Percentiles rank a stretch among this genome's conserved stretches.
These are phyloP conservation scores for Acleris laterana DNA, from an alignment of 2,888 invertebrate genomes.

Conservation along the genomic window DNA sequence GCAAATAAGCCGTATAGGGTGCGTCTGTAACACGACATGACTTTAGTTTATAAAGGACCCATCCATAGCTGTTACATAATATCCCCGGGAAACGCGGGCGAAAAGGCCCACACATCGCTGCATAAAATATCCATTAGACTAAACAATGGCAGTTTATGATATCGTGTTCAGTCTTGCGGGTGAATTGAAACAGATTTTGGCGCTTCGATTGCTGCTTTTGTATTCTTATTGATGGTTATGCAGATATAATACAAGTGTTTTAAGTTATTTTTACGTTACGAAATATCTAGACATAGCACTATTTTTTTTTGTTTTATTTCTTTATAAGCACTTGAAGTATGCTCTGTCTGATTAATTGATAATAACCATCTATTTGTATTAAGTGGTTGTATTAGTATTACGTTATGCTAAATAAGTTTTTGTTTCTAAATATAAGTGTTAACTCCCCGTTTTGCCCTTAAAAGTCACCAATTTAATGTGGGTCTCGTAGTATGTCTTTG, in stretches of 20 bases:
- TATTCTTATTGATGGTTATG: background rate
- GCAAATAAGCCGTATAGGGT: background rate
- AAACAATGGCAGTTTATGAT: constrained; percentile 44
- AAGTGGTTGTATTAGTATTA: too few relatives aligned
- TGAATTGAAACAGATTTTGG: constrained; percentile 40
- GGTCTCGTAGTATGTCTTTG: too few relatives aligned
- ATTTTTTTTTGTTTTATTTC: too few relatives aligned
- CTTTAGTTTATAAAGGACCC: constrained; percentile 44
- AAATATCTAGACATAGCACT: too few relatives aligned
- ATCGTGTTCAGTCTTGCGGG: constrained; percentile 44
- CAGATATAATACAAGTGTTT: background rate
- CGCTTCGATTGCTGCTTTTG: constrained; percentile 18
- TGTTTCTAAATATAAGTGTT: too few relatives aligned
- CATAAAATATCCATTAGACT: constrained; percentile 53
- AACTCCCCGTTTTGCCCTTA: too few relatives aligned
- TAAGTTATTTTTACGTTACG: too few relatives aligned
- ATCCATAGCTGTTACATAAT: constrained; percentile 47
- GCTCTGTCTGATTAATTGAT: too few relatives aligned
- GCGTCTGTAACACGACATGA: constrained; percentile 21
- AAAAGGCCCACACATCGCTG: constrained; percentile 47
- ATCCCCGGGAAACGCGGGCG: constrained; percentile 45
- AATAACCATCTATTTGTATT: too few relatives aligned
- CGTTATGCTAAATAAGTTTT: too few relatives aligned
- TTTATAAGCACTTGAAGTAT: too few relatives aligned
- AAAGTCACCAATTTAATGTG: too few relatives aligned